Percentiles rank a stretch among this genome's conserved stretches.
Evolutionary conservation across 2,888 invertebrate genomes (phyloP).

Genomic region (Melangyna quadrimaculata): DNA sequence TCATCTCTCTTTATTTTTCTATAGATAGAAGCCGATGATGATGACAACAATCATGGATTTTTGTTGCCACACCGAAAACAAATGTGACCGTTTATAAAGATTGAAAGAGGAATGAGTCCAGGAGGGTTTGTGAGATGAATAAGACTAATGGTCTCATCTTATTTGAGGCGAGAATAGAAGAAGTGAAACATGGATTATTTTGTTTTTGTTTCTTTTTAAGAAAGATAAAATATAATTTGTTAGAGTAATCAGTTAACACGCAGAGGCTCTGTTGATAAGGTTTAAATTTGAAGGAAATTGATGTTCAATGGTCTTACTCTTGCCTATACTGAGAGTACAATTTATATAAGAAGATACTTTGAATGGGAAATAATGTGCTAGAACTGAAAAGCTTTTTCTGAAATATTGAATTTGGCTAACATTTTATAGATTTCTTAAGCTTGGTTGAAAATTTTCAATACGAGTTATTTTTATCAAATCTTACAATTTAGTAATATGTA

Average conservation of each 20-base stretch:
- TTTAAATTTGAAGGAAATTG: conserved; percentile 21
- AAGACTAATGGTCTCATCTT: conserved; percentile 31
- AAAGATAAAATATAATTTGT: conserved; percentile 36
- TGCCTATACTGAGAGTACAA: not conserved
- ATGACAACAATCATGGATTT: conserved; percentile 50
- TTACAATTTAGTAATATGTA: too few relatives aligned
- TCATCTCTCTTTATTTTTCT: not conserved
- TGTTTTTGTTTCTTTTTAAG: not conserved
- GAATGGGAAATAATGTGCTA: not conserved
- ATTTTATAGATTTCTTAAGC: too few relatives aligned
- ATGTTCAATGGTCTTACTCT: conserved; percentile 9
- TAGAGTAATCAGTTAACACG: conserved; percentile 23
- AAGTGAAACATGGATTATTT: not conserved
- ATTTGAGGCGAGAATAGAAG: not conserved
- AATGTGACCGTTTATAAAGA: conserved; percentile 68
- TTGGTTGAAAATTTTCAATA: too few relatives aligned
- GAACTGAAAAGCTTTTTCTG: not conserved
- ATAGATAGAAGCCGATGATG: not conserved
- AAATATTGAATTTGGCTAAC: not conserved
- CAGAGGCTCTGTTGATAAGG: conserved; percentile 11
- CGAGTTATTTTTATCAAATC: too few relatives aligned
- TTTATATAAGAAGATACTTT: not conserved
- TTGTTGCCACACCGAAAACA: conserved; percentile 57
- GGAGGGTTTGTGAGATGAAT: conserved; percentile 29
- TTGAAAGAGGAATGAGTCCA: conserved; percentile 49